Evolutionary conservation across 2,113 vertebrate genomes (phyloP), one percentile per base, ranked within the genome.

Genomic region (Stigmatopora argus): DNA sequence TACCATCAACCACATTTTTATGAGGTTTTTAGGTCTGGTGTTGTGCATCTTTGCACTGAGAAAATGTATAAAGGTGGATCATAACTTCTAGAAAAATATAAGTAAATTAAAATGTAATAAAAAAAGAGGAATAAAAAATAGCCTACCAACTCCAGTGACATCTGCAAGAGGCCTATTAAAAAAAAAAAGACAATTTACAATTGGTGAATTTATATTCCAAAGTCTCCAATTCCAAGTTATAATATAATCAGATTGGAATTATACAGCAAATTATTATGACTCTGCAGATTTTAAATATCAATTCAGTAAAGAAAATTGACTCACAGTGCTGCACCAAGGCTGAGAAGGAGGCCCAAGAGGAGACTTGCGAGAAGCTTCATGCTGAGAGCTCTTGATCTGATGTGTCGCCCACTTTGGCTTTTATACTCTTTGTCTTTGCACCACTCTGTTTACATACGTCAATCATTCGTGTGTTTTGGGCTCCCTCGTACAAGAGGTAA

Each of bases 321-420:
- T 55, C 38, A 63, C 85, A 90, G 89, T 90, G 70, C 91, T 88
- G 14, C 15, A 46, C 73, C 74, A 5, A 79, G 59, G 23, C 66
- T 34, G 1, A 91, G 46, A 21, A 59, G 58, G 4, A 82, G 56
- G 65, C 79, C 78, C 66, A 86, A 65, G 57, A 68, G 69, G 26
- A 88, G 73, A 41, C 73, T 62, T 49, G 61, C 62, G 72, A 88
- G 5, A 31, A 71, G 69, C 64, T 78, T 74, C 90, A 91, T 90
- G 71, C 8, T 85, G 64, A 67, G 45, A 10, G 7, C 56, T 77
- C 64, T 72, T 4, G 51, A 31, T 31, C 35, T 62, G 67, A 4
- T 10, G 21, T 12, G 58, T 5, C 38, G n/a, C 6, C 58, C 35
- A 12, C 34, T 19, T 44, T 34, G 18, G n/a, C 58, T 60, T 60